Evolutionary conservation across 1,140 invertebrate species (phyloP).

Genomic region (Tetramorium alpestre): DNA sequence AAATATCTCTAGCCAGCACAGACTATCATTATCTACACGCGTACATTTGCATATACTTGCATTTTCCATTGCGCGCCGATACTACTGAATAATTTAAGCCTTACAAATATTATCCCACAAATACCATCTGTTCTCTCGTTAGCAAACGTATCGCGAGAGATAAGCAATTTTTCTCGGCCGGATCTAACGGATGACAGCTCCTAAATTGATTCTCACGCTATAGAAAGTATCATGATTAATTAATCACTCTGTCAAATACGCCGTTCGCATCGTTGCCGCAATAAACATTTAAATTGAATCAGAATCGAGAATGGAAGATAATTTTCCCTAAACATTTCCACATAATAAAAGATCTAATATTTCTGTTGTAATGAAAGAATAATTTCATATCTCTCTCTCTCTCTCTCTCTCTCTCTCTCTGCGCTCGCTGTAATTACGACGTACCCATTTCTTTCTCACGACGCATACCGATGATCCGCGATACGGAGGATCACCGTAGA

Average conservation of each 20-base stretch:
- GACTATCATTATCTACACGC: background rate
- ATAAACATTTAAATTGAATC: constrained; percentile 10
- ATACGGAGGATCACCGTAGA: background rate
- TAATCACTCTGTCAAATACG: constrained; percentile 16
- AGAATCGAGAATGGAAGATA: background rate
- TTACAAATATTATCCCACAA: constrained; percentile 5
- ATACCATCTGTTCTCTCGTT: background rate
- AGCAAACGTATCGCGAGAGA: background rate
- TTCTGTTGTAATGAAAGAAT: background rate
- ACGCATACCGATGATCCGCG: background rate
- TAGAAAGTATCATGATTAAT: constrained; percentile 27
- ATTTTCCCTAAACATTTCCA: constrained; percentile 2
- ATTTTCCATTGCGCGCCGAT: background rate
- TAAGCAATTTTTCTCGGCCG: background rate
- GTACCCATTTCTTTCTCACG: constrained; percentile 10
- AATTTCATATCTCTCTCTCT: background rate
- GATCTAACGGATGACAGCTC: background rate
- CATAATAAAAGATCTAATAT: constrained; percentile 20
- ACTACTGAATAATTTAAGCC: constrained; percentile 2
- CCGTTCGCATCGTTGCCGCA: background rate
- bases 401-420: background rate
- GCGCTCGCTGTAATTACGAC: background rate
- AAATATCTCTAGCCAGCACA: background rate
- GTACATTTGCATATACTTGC: constrained; percentile 6
- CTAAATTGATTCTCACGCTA: constrained; percentile 36